phyloP scores from a whole-genome alignment of 2,888 invertebrate genomes.

The Nymphalis c-album region DNA sequence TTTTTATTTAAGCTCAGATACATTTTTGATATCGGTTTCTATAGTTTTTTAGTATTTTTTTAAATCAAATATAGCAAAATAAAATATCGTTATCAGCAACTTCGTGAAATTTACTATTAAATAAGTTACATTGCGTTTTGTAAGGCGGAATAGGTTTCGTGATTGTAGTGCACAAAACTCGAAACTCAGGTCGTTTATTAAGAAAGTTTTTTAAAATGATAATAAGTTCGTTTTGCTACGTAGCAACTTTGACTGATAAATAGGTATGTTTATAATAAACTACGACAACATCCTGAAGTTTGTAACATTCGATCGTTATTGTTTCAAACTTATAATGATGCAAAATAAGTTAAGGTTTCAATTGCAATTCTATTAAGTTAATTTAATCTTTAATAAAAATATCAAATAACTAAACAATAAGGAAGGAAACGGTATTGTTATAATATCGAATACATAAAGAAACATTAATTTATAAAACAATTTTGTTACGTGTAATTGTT shows the following conservation, averaged over 20 bases:
- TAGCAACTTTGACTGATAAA: constrained; percentile 35
- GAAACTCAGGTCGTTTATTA: constrained; percentile 66
- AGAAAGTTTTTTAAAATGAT: constrained; percentile 63
- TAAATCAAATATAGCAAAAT: background rate
- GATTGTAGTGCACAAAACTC: constrained; percentile 58
- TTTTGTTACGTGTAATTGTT: too few relatives aligned
- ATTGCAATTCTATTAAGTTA: constrained; percentile 41
- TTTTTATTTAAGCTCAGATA: too few relatives aligned
- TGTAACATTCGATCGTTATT: constrained; percentile 33
- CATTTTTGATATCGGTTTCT: too few relatives aligned
- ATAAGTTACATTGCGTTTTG: constrained; percentile 8
- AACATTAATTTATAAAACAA: too few relatives aligned
- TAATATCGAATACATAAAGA: too few relatives aligned
- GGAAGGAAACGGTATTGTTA: background rate
- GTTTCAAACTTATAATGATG: constrained; percentile 58
- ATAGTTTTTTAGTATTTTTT: too few relatives aligned
- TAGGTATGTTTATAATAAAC: constrained; percentile 17
- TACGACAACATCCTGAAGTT: constrained; percentile 29
- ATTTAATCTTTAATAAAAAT: constrained; percentile 1
- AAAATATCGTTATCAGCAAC: background rate
- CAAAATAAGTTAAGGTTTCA: constrained; percentile 45
- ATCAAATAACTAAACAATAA: constrained; percentile 2
- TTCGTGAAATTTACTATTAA: constrained; percentile 1
- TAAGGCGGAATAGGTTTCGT: constrained; percentile 51
- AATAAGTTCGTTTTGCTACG: constrained; percentile 59